A percentile compares a stretch with the other conserved stretches of the same genome.
phyloP scores from a whole-genome alignment of 2,113 vertebrate genomes.

The Lagopus muta region DNA sequence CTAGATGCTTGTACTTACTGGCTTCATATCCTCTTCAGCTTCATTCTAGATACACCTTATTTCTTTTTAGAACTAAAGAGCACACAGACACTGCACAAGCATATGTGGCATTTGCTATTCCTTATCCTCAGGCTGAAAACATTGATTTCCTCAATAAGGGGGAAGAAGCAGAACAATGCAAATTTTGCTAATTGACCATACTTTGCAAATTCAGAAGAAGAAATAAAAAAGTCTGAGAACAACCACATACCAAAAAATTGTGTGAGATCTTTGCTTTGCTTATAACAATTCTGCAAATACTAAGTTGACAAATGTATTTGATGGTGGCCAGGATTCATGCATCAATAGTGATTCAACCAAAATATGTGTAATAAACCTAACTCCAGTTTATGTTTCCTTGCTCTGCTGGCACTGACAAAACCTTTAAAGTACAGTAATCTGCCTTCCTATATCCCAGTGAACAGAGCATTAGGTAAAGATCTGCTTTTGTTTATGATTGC shows the following conservation, averaged over 20 bases:
- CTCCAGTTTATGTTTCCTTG: background rate
- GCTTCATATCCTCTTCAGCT: background rate
- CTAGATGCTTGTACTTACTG: background rate
- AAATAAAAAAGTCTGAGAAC: background rate
- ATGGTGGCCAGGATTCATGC: background rate
- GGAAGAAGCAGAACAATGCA: constrained; percentile 20
- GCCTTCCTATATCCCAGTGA: background rate
- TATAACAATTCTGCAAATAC: background rate
- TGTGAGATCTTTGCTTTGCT: background rate
- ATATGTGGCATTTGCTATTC: constrained; percentile 32
- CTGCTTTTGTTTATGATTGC: constrained; percentile 41
- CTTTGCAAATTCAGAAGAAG: background rate
- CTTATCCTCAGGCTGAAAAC: constrained; percentile 30
- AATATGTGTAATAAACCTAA: background rate
- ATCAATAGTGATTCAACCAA: background rate
- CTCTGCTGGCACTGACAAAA: background rate
- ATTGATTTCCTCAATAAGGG: background rate
- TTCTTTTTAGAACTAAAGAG: background rate
- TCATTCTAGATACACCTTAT: background rate
- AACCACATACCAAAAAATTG: rapidly evolving
- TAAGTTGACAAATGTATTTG: background rate
- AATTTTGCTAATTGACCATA: constrained; percentile 10
- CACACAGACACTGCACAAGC: background rate
- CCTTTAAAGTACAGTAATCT: background rate
- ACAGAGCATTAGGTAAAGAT: constrained; percentile 27